These are phyloP conservation scores for Pandemis corylana DNA, from an alignment of 2,888 invertebrate species.

Conservation along the genomic window DNA sequence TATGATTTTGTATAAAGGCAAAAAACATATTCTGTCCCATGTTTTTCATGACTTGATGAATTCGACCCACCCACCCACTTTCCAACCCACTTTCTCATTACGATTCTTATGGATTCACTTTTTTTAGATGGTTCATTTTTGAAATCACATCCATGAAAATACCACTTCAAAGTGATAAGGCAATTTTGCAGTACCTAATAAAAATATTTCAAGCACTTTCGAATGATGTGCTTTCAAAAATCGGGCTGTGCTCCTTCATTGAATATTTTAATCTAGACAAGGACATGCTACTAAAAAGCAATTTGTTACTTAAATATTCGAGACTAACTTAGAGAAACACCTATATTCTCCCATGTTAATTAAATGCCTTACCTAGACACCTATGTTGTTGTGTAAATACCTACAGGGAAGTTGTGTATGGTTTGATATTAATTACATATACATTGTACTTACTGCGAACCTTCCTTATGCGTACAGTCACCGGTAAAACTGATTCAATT, in stretches of 20 bases:
- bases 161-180: no score
- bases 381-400: slow-evolving; percentile 63
- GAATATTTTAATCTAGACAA: background rate
- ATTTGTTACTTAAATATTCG: background rate
- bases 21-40: background rate
- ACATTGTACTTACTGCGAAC: slow-evolving; percentile 57
- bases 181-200: no score
- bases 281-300: background rate
- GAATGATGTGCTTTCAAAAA: no score
- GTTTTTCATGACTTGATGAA: no score
- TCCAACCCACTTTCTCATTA: background rate
- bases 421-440: slow-evolving; percentile 59
- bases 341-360: slow-evolving; percentile 3
- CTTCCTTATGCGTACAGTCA: slow-evolving; percentile 50
- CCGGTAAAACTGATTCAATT: background rate
- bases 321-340: background rate
- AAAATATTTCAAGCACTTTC: no score
- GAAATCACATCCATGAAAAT: no score
- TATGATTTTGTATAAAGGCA: background rate
- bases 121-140: no score
- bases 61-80: no score
- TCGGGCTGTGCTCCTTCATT: no score
- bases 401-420: slow-evolving; percentile 76
- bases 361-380: slow-evolving; percentile 30
- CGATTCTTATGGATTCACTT: no score